Percentiles rank a stretch among this genome's conserved stretches.
These are phyloP conservation scores for Meta bourneti DNA, from an alignment of 2,888 invertebrate genomes.

Conservation along the genomic window DNA sequence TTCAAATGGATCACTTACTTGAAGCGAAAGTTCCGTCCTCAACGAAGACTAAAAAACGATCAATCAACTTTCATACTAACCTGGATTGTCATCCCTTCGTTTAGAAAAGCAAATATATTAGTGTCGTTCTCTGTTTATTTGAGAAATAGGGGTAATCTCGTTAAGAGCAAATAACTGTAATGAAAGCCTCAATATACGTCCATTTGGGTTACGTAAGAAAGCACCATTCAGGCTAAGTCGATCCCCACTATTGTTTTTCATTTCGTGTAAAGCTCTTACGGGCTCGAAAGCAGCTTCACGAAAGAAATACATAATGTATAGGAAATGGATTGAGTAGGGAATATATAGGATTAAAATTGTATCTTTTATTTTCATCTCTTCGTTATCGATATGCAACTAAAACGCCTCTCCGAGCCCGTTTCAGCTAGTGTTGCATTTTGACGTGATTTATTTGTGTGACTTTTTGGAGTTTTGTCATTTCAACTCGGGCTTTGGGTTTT, in stretches of 20 bases:
- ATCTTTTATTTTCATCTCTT: no score
- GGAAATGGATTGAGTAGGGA: no score
- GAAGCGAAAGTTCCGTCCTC: constrained; percentile 47
- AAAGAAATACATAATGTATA: background rate
- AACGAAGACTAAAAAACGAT: constrained; percentile 26
- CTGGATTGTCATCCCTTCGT: constrained; percentile 16
- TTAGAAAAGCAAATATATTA: constrained; percentile 36
- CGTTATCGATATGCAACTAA: no score
- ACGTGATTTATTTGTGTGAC: no score
- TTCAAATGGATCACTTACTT: constrained; percentile 64
- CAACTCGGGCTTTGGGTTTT: no score
- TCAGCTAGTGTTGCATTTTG: no score
- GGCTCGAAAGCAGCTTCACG: background rate
- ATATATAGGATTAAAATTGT: no score
- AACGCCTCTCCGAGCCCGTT: no score
- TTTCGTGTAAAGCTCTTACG: background rate
- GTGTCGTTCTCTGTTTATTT: constrained; percentile 19
- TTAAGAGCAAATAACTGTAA: constrained; percentile 11
- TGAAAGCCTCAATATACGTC: background rate
- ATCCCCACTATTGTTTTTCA: background rate
- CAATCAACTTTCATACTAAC: constrained; percentile 60
- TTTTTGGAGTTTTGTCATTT: no score
- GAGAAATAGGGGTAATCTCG: constrained; percentile 17
- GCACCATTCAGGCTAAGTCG: background rate
- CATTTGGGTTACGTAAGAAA: background rate